Percentiles rank a stretch among this genome's conserved stretches.
These are phyloP conservation scores for Plemyria rubiginata DNA, from an alignment of 2,888 invertebrate species.

Conservation along the genomic window DNA sequence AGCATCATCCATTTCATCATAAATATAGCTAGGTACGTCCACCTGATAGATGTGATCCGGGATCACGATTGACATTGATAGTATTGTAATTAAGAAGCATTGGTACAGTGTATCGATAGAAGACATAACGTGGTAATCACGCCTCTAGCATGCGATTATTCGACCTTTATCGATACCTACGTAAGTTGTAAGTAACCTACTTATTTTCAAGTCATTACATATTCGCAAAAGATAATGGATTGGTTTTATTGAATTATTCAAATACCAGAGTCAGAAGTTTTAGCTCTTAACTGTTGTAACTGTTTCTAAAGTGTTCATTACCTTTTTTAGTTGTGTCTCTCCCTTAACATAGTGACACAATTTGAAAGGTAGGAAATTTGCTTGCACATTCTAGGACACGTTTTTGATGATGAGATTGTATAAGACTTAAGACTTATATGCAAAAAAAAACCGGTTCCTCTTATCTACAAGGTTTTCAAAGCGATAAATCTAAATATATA, in stretches of 20 bases:
- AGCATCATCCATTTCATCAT: background rate
- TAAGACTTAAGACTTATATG: no score
- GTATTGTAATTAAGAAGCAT: conserved; percentile 8
- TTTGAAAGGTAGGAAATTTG: no score
- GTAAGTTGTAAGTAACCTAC: conserved; percentile 2
- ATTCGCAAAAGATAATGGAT: conserved; percentile 21
- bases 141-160: conserved; percentile 31
- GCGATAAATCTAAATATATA: no score
- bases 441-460: no score
- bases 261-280: no score
- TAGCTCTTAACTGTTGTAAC: no score
- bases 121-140: conserved; percentile 37
- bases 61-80: conserved; percentile 23
- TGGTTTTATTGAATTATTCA: background rate
- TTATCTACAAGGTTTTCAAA: no score
- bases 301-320: no score
- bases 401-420: no score
- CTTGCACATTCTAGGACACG: no score
- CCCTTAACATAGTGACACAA: no score
- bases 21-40: background rate
- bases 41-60: conserved; percentile 19
- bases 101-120: conserved; percentile 6
- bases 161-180: conserved; percentile 18
- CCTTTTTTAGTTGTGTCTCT: no score
- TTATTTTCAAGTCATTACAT: conserved; percentile 9